Evolutionary conservation across 2,113 vertebrate species (phyloP).

Genomic region (Ochotona curzoniae): DNA sequence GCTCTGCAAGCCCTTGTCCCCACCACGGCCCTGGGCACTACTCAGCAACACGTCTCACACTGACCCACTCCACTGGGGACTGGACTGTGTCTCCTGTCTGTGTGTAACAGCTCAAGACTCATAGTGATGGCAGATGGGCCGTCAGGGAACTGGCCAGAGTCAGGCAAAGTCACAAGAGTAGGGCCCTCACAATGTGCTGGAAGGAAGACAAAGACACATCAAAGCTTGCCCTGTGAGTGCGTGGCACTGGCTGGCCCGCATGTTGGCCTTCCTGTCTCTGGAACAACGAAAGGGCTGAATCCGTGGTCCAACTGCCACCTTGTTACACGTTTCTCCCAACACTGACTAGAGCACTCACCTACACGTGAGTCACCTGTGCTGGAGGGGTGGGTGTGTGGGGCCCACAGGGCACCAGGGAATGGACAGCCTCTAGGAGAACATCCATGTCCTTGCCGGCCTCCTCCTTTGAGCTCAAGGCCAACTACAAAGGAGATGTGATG

Average conservation of each 20-base stretch:
- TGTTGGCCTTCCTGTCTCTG: neutral
- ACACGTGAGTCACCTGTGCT: fast-evolving
- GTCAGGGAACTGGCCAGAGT: too few relatives aligned
- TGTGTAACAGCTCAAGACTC: neutral
- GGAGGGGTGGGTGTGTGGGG: fast-evolving
- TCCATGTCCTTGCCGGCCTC: fast-evolving
- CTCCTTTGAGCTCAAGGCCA: neutral
- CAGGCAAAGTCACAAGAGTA: neutral
- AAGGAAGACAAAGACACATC: too few relatives aligned
- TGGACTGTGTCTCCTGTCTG: too few relatives aligned
- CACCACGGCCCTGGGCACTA: neutral
- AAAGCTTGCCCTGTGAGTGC: neutral
- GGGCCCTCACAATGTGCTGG: neutral
- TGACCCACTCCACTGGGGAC: neutral
- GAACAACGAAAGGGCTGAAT: neutral
- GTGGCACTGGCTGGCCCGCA: neutral
- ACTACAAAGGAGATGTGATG: neutral
- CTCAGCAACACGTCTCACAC: too few relatives aligned
- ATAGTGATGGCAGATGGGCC: too few relatives aligned
- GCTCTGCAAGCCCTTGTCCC: neutral
- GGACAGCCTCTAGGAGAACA: neutral
- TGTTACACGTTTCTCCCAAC: fast-evolving
- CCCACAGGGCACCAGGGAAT: too few relatives aligned
- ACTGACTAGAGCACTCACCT: neutral
- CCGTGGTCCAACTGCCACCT: too few relatives aligned